phyloP scores from a whole-genome alignment of 2,888 invertebrate species.

The Mesorhabditis spiculigera region DNA sequence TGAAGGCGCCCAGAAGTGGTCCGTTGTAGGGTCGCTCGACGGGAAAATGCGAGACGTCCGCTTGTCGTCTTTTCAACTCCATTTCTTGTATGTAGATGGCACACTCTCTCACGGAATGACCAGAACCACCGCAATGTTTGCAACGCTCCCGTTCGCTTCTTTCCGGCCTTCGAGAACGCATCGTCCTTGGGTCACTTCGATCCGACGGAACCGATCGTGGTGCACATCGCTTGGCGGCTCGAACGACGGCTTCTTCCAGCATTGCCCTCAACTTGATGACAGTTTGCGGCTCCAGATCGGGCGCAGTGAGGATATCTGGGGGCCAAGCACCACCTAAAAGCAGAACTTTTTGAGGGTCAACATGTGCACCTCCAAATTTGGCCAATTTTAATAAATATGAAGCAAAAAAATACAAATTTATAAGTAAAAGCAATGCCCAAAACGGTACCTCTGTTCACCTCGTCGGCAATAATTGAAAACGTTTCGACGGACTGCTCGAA shows the following conservation, averaged over 20 bases:
- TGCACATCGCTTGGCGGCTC: background rate
- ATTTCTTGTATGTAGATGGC: background rate
- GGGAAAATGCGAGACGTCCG: slow-evolving; percentile 2
- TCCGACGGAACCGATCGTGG: too few relatives aligned
- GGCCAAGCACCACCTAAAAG: background rate
- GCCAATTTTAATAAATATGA: too few relatives aligned
- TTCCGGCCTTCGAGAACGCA: background rate
- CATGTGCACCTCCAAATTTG: too few relatives aligned
- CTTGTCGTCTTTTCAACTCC: slow-evolving; percentile 5
- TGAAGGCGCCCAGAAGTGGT: background rate
- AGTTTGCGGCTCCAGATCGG: background rate
- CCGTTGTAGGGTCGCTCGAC: slow-evolving; percentile 1
- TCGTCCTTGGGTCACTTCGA: too few relatives aligned
- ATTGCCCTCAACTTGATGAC: background rate
- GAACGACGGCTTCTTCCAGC: background rate
- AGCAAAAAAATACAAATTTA: too few relatives aligned
- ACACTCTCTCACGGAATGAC: background rate
- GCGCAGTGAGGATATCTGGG: background rate
- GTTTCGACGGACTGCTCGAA: background rate
- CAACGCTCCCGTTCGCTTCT: slow-evolving; percentile 1
- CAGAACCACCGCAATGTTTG: background rate
- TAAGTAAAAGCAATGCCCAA: background rate
- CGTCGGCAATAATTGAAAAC: background rate
- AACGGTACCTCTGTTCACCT: background rate
- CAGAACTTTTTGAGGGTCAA: too few relatives aligned